A percentile compares a stretch with the other conserved stretches of the same genome.
phyloP scores from a whole-genome alignment of 1,140 invertebrate species.

The Microplitis mediator region DNA sequence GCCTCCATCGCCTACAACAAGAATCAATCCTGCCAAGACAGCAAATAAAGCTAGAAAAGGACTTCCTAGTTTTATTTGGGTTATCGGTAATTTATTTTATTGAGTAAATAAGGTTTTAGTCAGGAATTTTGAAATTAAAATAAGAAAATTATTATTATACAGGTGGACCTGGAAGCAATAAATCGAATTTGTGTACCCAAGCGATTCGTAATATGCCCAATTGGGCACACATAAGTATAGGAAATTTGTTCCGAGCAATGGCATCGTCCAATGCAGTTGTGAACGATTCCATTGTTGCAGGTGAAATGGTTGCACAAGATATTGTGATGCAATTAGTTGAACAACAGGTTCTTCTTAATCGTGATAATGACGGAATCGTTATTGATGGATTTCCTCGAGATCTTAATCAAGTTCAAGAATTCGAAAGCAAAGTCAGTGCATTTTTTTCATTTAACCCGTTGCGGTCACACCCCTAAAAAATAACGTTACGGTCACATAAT shows the following conservation, averaged over 20 bases:
- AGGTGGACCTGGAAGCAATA: slow-evolving; percentile 82
- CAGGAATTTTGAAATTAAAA: neutral
- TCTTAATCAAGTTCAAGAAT: slow-evolving; percentile 80
- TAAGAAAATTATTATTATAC: neutral
- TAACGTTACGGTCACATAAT: no score
- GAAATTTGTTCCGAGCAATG: slow-evolving; percentile 71
- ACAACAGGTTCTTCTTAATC: slow-evolving; percentile 66
- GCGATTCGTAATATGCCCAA: slow-evolving; percentile 70
- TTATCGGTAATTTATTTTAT: slow-evolving; percentile 66
- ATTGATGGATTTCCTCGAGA: slow-evolving; percentile 91
- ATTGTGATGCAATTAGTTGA: slow-evolving; percentile 71
- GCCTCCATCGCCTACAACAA: slow-evolving; percentile 23
- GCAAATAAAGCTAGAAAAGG: slow-evolving; percentile 49
- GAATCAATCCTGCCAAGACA: slow-evolving; percentile 45
- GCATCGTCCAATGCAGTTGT: slow-evolving; percentile 66
- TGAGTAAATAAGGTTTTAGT: neutral
- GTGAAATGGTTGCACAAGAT: slow-evolving; percentile 79
- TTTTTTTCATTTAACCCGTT: neutral
- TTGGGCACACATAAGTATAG: slow-evolving; percentile 79
- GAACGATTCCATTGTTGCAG: slow-evolving; percentile 75
- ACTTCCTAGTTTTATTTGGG: slow-evolving; percentile 75
- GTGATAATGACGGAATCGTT: slow-evolving; percentile 73
- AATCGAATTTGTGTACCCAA: slow-evolving; percentile 73
- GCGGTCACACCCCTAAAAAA: neutral
- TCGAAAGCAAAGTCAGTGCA: slow-evolving; percentile 77